Conservation (phyloP, 2,888 invertebrate species). For the Lingula anatina region DNA sequence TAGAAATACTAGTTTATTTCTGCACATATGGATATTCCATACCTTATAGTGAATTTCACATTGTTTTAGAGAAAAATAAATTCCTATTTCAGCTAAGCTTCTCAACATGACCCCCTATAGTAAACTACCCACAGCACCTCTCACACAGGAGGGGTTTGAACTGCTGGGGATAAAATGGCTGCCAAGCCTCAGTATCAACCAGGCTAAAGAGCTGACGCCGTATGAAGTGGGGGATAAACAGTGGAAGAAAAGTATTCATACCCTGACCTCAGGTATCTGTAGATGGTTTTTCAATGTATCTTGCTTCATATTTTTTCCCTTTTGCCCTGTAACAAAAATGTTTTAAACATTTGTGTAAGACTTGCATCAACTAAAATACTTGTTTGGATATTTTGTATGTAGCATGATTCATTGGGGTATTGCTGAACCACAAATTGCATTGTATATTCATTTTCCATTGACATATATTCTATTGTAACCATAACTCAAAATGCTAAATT, state of each 20-base stretch:
- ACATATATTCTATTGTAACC: not conserved
- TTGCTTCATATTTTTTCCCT: too few relatives aligned
- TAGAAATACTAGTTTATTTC: too few relatives aligned
- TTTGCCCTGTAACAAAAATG: too few relatives aligned
- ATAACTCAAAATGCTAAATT: not conserved
- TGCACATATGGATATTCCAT: too few relatives aligned
- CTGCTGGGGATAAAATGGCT: conserved; percentile 45
- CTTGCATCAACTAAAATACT: too few relatives aligned
- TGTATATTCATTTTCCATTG: not conserved
- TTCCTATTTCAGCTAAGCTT: conserved; percentile 22
- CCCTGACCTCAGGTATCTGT: conserved; percentile 28
- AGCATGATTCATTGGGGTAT: too few relatives aligned
- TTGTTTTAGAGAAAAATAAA: too few relatives aligned
- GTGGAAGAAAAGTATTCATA: conserved; percentile 39
- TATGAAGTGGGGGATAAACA: conserved; percentile 38
- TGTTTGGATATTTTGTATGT: too few relatives aligned
- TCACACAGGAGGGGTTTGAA: conserved; percentile 31
- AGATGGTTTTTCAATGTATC: too few relatives aligned
- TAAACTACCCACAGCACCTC: conserved; percentile 14
- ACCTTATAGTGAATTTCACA: too few relatives aligned
- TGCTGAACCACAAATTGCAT: too few relatives aligned
- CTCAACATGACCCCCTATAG: conserved; percentile 31
- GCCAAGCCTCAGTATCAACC: conserved; percentile 26
- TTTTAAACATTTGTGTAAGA: too few relatives aligned
- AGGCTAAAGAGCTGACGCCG: conserved; percentile 44